Percentiles rank a stretch among this genome's conserved stretches.
Evolutionary conservation across 2,888 invertebrate species (phyloP).

Genomic region (Pedicia rivosa): DNA sequence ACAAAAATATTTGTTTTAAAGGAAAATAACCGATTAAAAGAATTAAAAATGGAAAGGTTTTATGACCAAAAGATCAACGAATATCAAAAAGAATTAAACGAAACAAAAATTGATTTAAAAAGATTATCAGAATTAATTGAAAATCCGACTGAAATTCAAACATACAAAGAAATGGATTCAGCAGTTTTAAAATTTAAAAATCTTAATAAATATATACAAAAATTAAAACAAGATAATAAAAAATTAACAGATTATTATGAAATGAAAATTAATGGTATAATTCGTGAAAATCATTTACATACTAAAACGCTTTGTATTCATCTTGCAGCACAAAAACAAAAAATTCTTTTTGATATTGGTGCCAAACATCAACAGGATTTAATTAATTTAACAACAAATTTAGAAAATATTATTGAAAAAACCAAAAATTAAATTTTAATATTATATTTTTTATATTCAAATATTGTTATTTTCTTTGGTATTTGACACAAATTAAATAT

Average conservation of each 20-base stretch:
- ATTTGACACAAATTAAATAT: no score
- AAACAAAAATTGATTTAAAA: neutral
- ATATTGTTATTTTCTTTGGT: no score
- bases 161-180: neutral
- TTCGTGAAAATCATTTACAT: neutral
- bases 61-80: neutral
- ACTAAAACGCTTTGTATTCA: neutral
- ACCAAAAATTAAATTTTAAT: no score
- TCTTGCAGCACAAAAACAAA: neutral
- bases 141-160: neutral
- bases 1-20: no score
- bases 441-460: no score
- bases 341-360: neutral
- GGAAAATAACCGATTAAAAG: no score
- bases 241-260: neutral
- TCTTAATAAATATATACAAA: neutral
- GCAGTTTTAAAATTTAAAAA: neutral
- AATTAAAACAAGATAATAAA: neutral
- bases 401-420: no score
- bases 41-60: neutral
- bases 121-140: neutral
- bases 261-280: neutral
- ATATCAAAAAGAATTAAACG: neutral
- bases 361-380: neutral
- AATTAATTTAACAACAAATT: neutral